A percentile compares a stretch with the other conserved stretches of the same genome.
Evolutionary conservation across 2,797 vertebrate species (phyloP).

Genomic region (Cyprinella venusta): DNA sequence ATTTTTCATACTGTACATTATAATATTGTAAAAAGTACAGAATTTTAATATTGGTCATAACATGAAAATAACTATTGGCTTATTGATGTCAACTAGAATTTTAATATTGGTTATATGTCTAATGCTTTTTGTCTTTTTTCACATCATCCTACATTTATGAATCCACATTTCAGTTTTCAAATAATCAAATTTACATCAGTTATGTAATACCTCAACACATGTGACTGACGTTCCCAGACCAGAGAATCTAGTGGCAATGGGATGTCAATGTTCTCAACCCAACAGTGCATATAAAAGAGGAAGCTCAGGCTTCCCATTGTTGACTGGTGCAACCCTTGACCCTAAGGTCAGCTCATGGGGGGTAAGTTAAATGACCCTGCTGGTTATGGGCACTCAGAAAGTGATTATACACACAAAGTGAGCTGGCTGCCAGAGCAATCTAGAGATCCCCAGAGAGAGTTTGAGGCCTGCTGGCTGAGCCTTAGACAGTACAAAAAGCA

Average conservation of each 20-base stretch:
- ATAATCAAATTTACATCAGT: constrained; percentile 12
- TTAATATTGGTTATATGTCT: neutral
- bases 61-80: neutral
- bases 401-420: constrained; percentile 41
- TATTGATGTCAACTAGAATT: neutral
- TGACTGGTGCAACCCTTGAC: constrained; percentile 67
- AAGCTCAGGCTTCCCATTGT: constrained; percentile 50
- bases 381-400: constrained; percentile 43
- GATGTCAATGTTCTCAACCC: constrained; percentile 68
- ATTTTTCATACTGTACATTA: neutral
- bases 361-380: constrained; percentile 55
- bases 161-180: neutral
- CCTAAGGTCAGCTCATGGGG: constrained; percentile 64
- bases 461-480: constrained; percentile 24
- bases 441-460: constrained; percentile 35
- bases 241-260: constrained; percentile 55
- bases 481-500: constrained; percentile 4
- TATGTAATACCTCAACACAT: constrained; percentile 6
- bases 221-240: constrained; percentile 13
- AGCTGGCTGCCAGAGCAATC: constrained; percentile 36
- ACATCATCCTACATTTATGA: neutral
- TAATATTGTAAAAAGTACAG: neutral
- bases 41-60: neutral
- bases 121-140: no score
- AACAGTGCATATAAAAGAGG: constrained; percentile 63